Evolutionary conservation across 2,113 vertebrate species (phyloP).

Genomic region (Lagopus muta): DNA sequence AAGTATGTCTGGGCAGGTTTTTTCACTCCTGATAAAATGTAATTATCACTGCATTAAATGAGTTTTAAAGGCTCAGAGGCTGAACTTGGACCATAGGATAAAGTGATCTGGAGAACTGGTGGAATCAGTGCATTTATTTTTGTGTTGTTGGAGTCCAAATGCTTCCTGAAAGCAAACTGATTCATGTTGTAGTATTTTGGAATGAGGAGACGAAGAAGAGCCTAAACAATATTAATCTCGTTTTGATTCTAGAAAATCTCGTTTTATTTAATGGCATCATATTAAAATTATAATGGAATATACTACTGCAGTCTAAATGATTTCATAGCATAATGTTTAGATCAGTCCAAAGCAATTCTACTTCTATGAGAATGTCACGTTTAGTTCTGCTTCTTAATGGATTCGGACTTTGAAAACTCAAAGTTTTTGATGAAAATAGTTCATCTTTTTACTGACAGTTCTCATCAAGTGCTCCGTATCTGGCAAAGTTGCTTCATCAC

Average conservation of each 20-base stretch:
- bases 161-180: background rate
- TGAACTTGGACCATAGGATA: background rate
- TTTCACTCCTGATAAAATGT: background rate
- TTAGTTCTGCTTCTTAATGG: slow-evolving; percentile 22
- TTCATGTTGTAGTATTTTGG: background rate
- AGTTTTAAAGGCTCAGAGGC: background rate
- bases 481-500: rapidly evolving
- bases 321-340: background rate
- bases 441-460: background rate
- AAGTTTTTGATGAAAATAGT: slow-evolving; percentile 5
- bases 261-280: background rate
- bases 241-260: background rate
- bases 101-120: background rate
- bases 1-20: background rate
- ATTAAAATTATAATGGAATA: background rate
- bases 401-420: background rate
- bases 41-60: background rate
- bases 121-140: background rate
- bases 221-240: background rate
- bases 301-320: background rate
- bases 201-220: background rate
- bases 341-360: background rate
- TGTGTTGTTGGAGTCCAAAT: background rate
- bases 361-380: background rate
- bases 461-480: background rate